These are phyloP conservation scores for Leptopilina myrica DNA, from an alignment of 2,888 invertebrate species.

Conservation along the genomic window DNA sequence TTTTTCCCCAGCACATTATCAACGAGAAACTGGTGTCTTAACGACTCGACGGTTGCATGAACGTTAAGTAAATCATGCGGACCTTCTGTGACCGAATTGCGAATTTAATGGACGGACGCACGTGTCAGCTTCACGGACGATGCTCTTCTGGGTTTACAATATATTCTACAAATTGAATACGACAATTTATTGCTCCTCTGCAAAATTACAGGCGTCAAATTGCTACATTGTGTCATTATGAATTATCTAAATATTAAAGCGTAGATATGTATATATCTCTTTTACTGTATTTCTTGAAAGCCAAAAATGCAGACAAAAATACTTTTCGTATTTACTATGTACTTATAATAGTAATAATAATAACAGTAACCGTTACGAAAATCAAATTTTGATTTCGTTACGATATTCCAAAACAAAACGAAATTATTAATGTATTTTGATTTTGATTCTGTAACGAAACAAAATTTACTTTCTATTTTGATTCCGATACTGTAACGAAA, in stretches of 20 bases:
- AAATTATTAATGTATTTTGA: no score
- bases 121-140: constrained; percentile 31
- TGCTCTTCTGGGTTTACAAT: constrained; percentile 21
- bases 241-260: neutral
- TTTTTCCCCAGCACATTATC: constrained; percentile 41
- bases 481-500: no score
- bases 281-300: no score
- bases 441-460: no score
- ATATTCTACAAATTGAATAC: constrained; percentile 23
- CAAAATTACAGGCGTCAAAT: constrained; percentile 34
- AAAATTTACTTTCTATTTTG: no score
- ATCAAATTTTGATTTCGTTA: no score
- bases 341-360: no score
- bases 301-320: no score
- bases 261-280: no score
- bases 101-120: constrained; percentile 62
- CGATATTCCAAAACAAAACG: no score
- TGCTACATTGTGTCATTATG: constrained; percentile 4
- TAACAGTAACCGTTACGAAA: no score
- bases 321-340: no score
- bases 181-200: constrained; percentile 24
- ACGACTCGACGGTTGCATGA: constrained; percentile 54
- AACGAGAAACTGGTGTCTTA: constrained; percentile 49
- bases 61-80: constrained; percentile 67
- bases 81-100: constrained; percentile 59